These are phyloP conservation scores for Mellivora capensis DNA, from an alignment of 2,113 vertebrate species.

Conservation along the genomic window DNA sequence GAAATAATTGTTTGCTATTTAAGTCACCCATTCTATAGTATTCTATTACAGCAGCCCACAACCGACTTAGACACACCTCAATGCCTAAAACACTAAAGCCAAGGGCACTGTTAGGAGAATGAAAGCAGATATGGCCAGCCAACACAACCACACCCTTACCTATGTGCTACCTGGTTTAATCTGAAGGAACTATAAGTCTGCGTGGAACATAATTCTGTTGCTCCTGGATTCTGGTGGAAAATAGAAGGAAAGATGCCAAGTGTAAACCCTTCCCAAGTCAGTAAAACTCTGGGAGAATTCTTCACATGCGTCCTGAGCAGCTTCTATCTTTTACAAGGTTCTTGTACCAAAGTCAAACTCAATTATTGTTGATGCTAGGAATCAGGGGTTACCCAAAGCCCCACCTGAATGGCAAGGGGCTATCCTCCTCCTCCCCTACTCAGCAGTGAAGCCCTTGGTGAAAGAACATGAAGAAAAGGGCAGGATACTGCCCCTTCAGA, in stretches of 20 bases:
- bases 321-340: constrained; percentile 24
- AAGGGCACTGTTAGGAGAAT: not conserved
- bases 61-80: not conserved
- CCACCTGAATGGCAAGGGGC: constrained; percentile 7
- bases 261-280: constrained; percentile 28
- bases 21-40: not conserved
- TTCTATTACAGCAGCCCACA: not conserved
- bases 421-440: not conserved
- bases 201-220: not conserved
- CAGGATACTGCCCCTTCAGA: constrained; percentile 25
- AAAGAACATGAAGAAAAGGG: constrained; percentile 32
- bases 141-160: not conserved
- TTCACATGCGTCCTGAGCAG: not conserved
- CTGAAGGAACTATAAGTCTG: not conserved
- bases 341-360: constrained; percentile 42
- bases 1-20: not conserved
- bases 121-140: not conserved
- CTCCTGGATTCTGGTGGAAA: constrained; percentile 21
- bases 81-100: not conserved
- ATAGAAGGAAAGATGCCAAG: not conserved
- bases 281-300: not conserved
- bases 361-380: not conserved
- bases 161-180: not conserved
- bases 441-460: not conserved
- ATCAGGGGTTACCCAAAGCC: not conserved